Base-by-base conservation (phyloP, 2,113 vertebrate species). In the Nansenia antarctica region DNA sequence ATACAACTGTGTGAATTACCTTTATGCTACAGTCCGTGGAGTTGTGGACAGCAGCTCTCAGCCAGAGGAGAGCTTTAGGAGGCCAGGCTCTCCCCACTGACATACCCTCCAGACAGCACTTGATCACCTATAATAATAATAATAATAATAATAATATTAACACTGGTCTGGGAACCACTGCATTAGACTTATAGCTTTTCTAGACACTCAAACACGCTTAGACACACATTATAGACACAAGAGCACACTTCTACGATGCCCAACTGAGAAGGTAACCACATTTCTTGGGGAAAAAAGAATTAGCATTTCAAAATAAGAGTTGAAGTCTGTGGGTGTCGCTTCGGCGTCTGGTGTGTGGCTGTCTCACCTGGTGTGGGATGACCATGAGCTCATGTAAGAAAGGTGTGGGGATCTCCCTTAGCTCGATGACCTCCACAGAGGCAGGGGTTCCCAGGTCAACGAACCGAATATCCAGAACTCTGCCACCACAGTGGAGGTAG, bases 371-470 rank as follows among this genome's bases (percentile, higher is more conserved):
- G 73, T 94, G 92, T 35, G 98, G 96, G 57, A 98, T 91, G 54
- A 92, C 70, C 63, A 90, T 80, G 31, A 95, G 81, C 72, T 94
- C 94, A 73, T 87, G 92, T 20, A 95, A 78, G 74, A 95, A 93
- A 0, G 80, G 77, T 2, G 90, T 77, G 0, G 96, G 98, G 57
- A 98, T 92, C 86, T 98, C 95, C 86, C 92, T 85, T 49, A 99
- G 94, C 26, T 97, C 95, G 0, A 93, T 95, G 35, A 98, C 90
- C 86, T 97, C 95, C 4, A 97, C 90, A 24, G 96, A 95, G 55
- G 92, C 92, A 47, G 93, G 74, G 2, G 93, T 84, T 62, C 96
- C 97, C 24, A 92, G 80, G 76, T 99, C 98, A 65, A 95, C 82
- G 70, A 96, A 95, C 22, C 91, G 78, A 59, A 98, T 91, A 62